Base-by-base conservation (phyloP, 1,140 invertebrate species). In the Lysiphlebus fabarum region DNA sequence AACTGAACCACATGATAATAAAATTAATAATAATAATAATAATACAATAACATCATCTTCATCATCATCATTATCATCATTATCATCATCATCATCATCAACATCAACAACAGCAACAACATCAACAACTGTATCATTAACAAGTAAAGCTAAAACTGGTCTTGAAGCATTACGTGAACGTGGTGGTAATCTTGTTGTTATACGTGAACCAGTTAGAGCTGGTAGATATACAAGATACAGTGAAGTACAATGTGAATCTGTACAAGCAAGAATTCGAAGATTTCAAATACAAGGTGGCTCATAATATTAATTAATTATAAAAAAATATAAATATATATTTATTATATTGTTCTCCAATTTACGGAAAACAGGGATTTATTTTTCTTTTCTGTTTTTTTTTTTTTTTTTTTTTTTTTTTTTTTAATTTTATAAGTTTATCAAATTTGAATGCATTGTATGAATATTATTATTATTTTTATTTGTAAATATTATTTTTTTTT, bases 161-260 rank as follows among this genome's bases (percentile, higher is more conserved):
- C 69, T 79, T 5, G 77, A 77, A 50, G 74, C 73, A 4, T 64
- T 75, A 1, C 69, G 76, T 40, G 72, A 77, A 56, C 67, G 73
- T 6, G 74, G 76, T 6, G 80, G 82, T 0, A 82, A 82, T 49
- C 56, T 82, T 12, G 82, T 83, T 7, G 79, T 83, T 6, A 83
- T 83, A n/a, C 69, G 81, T n/a, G 82, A 83, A 60, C 78, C 81
- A 0, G 76, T 80, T 0, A 70, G 75, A 8, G 77, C 81, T 4
- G 81, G 81, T 7, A 75, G 74, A 11, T 83, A 80, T 62, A 76
- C 78, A 7, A 73, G 79, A 40, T 82, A 81, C 64, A 81, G 80
- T 67, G 82, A 83, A 56, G 78, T 83, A 11, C 82, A 83, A 48
- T 83, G 81, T 65, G 81, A 83, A 51, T 82, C 81, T 11, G 79